Conservation (phyloP, 2,888 invertebrate species). For the Luperina testacea region DNA sequence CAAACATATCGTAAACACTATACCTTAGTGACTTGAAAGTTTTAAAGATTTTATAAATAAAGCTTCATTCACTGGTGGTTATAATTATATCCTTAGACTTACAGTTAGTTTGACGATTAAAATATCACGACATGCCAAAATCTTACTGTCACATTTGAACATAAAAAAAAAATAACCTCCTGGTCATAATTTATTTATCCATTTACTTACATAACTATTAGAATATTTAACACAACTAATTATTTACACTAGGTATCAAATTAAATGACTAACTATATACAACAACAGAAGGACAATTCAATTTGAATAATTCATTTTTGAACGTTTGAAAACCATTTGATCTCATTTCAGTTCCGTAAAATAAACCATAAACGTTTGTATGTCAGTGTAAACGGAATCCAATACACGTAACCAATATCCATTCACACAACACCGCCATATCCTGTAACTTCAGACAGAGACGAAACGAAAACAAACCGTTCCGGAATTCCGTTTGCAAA, state of each 20-base stretch:
- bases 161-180: too few species aligned
- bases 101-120: not conserved
- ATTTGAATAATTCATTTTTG: not conserved
- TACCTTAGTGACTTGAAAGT: not conserved
- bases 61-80: not conserved
- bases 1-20: conserved; percentile 41
- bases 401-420: conserved; percentile 19
- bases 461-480: conserved; percentile 39
- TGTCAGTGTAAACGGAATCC: conserved; percentile 37
- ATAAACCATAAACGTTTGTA: conserved; percentile 6
- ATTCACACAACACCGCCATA: conserved; percentile 21
- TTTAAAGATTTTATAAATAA: not conserved
- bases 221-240: not conserved
- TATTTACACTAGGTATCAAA: not conserved
- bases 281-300: not conserved
- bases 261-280: not conserved
- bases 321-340: not conserved
- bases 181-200: not conserved
- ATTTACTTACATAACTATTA: not conserved
- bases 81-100: conserved; percentile 10
- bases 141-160: too few species aligned
- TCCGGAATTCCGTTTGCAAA: conserved; percentile 28
- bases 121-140: not conserved
- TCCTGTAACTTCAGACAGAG: conserved; percentile 31
- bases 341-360: not conserved